Evolutionary conservation across 2,888 invertebrate species (phyloP).

Genomic region (Eulithis testata): DNA sequence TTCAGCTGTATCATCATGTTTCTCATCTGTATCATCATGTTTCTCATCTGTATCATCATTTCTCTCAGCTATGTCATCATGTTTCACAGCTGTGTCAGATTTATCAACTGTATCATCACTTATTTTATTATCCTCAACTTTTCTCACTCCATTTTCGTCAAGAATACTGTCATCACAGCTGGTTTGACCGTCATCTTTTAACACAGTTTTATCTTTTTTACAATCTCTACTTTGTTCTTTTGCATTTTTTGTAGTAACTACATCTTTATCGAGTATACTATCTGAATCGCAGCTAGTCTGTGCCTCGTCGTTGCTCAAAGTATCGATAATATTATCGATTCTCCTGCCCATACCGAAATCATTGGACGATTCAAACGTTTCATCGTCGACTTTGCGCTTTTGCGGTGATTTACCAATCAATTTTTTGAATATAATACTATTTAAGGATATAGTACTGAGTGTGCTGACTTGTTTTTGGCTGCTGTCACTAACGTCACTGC

Average conservation of each 20-base stretch:
- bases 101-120: neutral
- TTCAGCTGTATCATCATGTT: neutral
- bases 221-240: neutral
- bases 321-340: slow-evolving; percentile 53
- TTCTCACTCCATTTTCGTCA: slow-evolving; percentile 6
- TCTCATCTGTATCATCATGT: neutral
- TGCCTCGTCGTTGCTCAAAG: slow-evolving; percentile 43
- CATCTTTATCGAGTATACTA: slow-evolving; percentile 25
- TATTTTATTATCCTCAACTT: slow-evolving; percentile 1
- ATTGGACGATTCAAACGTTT: slow-evolving; percentile 40
- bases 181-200: slow-evolving; percentile 4
- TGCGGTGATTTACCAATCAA: slow-evolving; percentile 18
- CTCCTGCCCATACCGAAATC: slow-evolving; percentile 17
- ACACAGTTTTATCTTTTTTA: neutral
- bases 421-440: slow-evolving; percentile 63
- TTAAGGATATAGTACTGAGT: slow-evolving; percentile 56
- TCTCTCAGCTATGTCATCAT: neutral
- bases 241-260: neutral
- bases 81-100: neutral
- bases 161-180: slow-evolving; percentile 14
- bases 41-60: neutral
- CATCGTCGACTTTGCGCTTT: slow-evolving; percentile 38
- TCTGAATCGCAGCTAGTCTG: slow-evolving; percentile 31
- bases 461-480: slow-evolving; percentile 47
- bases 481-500: slow-evolving; percentile 34